Conservation (phyloP, 1,140 invertebrate genomes). For the Heliconius eleuchia region DNA sequence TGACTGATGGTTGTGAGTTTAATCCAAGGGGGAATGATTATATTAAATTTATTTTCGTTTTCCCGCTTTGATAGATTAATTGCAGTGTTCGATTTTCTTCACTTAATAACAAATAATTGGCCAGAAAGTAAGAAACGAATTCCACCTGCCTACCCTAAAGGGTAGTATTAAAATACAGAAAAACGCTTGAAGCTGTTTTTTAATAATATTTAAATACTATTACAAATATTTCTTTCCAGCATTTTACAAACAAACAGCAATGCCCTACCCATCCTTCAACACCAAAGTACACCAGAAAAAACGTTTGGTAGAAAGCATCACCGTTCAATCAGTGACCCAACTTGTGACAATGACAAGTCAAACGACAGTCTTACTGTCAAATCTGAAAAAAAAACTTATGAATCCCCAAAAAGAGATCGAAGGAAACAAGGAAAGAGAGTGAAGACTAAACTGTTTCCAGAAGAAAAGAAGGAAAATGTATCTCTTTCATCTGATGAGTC, state of each 20-base stretch:
- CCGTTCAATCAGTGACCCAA: conserved; percentile 69
- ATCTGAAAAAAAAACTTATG: conserved; percentile 57
- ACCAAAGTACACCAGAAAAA: conserved; percentile 66
- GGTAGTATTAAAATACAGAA: too few relatives aligned
- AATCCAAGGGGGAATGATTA: not conserved
- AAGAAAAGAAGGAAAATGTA: conserved; percentile 56
- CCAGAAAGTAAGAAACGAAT: too few relatives aligned
- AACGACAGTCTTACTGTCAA: conserved; percentile 58
- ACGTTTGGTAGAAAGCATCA: conserved; percentile 59
- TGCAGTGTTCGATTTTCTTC: not conserved
- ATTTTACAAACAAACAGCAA: conserved; percentile 67
- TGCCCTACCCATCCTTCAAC: conserved; percentile 58
- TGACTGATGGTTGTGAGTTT: too few relatives aligned
- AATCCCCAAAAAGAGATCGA: conserved; percentile 64
- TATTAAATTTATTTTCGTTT: not conserved
- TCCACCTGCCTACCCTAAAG: too few relatives aligned
- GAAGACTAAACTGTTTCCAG: conserved; percentile 69
- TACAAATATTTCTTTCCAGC: conserved; percentile 38
- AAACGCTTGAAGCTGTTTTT: not conserved
- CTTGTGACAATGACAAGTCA: conserved; percentile 60
- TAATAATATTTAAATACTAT: not conserved
- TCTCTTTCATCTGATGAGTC: conserved; percentile 69
- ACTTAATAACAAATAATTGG: not conserved
- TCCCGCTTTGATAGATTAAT: not conserved
- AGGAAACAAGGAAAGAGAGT: conserved; percentile 59